These are phyloP conservation scores for Lethrus apterus DNA, from an alignment of 1,140 invertebrate species.

Conservation along the genomic window DNA sequence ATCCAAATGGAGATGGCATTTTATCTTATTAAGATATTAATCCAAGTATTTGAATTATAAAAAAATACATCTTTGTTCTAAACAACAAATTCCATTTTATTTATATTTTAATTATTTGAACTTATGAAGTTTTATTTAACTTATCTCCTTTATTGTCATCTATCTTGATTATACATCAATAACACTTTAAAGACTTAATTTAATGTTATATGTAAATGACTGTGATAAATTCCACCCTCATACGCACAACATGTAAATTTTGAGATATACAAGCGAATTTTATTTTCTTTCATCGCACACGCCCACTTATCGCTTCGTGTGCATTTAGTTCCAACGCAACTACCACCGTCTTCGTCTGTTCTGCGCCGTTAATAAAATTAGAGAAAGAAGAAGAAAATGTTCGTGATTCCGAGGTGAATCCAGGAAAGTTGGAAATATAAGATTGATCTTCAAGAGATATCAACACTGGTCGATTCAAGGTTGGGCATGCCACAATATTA, in stretches of 20 bases:
- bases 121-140: neutral
- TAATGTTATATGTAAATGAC: constrained; percentile 8
- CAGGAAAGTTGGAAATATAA: constrained; percentile 12
- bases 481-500: constrained; percentile 40
- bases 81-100: too few species aligned
- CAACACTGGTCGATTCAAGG: constrained; percentile 29
- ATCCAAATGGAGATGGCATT: too few species aligned
- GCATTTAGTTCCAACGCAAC: neutral
- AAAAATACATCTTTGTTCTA: too few species aligned
- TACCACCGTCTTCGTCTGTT: neutral
- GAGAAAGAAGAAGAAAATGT: neutral
- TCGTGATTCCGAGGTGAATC: constrained; percentile 6
- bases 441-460: constrained; percentile 16
- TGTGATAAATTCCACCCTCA: constrained; percentile 7
- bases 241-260: constrained; percentile 12
- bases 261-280: constrained; percentile 14
- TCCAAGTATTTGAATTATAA: too few species aligned
- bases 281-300: constrained; percentile 16
- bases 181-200: too few species aligned
- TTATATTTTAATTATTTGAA: too few species aligned
- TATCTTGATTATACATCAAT: neutral
- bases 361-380: neutral
- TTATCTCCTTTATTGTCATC: neutral
- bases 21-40: too few species aligned
- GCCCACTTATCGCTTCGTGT: constrained; percentile 6